Base-by-base conservation (phyloP, 1,140 invertebrate species). In the Tetramorium alpestre region DNA sequence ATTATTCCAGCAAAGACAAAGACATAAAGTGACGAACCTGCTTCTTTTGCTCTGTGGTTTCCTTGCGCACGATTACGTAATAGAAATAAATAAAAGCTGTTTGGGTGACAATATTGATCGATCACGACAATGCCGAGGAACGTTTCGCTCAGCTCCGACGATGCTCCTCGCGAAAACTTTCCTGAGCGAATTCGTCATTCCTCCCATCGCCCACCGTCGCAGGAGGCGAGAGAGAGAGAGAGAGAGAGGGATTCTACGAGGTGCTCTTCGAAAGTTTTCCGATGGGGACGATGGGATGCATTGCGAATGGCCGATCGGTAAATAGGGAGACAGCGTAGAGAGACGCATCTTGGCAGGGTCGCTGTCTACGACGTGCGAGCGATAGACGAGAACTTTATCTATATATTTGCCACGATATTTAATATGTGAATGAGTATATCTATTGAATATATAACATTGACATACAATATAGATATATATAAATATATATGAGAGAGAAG, bases 321-420 rank as follows among this genome's bases (percentile, higher is more conserved):
- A 77, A 86, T 70, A 85, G 13, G 56, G 13, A 86, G 70, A 41
- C 13, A 44, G 13, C 49, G 62, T 64, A 85, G 8, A 85, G 69
- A 87, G 85, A 69, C 76, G 87, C 82, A 85, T 89, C 85, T 80
- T 87, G 47, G 88, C 77, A 87, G 77, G 44, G 88, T 89, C 88
- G 88, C 85, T 87, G 81, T 60, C 64, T 81, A 84, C 73, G 84
- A 87, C 58, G 81, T 86, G 89, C 73, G 78, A 85, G 77, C 62
- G 81, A 67, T 90, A 90, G 82, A 91, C 82, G 86, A 90, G 81
- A 90, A 88, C 90, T 91, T 91, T 91, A 89, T 89, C 85, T 92
- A 93, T 91, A 91, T 94, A 92, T 93, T 93, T 93, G 92, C 93
- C 93, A 93, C 93, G 89, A 91, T 93, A 94, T 94, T 94, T 92